Base-by-base conservation (phyloP, 1,140 invertebrate genomes). In the Drosophila kanapiae region DNA sequence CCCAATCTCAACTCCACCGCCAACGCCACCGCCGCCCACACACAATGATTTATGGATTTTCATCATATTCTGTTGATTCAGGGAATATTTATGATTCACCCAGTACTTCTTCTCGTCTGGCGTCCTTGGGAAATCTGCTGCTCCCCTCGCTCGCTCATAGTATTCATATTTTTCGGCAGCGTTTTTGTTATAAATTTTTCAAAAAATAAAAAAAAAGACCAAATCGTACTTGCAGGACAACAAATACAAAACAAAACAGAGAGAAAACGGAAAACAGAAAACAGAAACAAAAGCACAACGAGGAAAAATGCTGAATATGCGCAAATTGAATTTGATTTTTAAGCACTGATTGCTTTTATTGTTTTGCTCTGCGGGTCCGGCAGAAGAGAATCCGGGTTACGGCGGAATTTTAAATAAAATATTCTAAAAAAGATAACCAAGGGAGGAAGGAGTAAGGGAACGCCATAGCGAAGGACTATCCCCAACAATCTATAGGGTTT, bases 1-100 rank as follows among this genome's bases (percentile, higher is more conserved):
- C 14, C 38, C 33, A 38, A 58, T 38, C 53, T 54, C 62, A 74
- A 64, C 53, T 43, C 18, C 35, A 33, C 29, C 33, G 9, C 48
- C 4, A 33, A 27, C 27, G 51, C 31, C 27, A n/a, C 40, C 40
- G 38, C 65, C 27, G 63, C 47, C 61, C 38, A 45, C 16, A 45
- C 53, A 90, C 64, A 84, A 91, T 91, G 88, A 91, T 91, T 91
- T 91, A 91, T 91, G 88, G 87, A 88, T 91, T 91, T 91, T 91
- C 78, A 91, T 91, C 90, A 91, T 91, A 82, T 91, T 91, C 88
- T 91, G 84, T 91, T 91, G 87, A 91, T 84, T 91, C 87, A 88
- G 83, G 83, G 83, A 91, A 91, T 91, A 91, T 91, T 91, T 91
- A 85, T 88, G 80, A 90, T 82, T 84, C 68, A 51, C 77, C 80